Evolutionary conservation across 1,140 invertebrate genomes (phyloP).

Genomic region (Magallana gigas): DNA sequence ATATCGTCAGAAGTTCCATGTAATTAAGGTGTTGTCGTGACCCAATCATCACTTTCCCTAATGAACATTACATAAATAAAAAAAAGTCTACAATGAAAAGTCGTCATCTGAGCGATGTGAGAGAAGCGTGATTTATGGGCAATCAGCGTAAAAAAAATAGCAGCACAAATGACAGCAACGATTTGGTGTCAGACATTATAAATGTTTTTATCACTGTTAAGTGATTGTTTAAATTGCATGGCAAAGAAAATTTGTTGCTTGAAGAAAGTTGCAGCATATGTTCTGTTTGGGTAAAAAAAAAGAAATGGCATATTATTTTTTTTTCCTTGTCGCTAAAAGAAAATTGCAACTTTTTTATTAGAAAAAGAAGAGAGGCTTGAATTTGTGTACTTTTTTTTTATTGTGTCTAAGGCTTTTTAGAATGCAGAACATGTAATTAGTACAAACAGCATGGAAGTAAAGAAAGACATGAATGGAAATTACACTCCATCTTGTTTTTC

Average conservation of each 20-base stretch:
- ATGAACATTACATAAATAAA: conserved; percentile 16
- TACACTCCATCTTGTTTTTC: neutral
- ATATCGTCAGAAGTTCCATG: neutral
- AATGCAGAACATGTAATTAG: neutral
- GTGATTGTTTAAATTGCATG: neutral
- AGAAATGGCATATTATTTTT: neutral
- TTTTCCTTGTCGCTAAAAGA: neutral
- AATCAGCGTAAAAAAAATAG: neutral
- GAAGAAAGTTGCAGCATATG: neutral
- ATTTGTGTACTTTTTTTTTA: neutral
- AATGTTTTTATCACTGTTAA: conserved; percentile 10
- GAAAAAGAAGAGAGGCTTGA: too few relatives aligned
- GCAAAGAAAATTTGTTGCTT: neutral
- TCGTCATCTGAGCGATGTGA: neutral
- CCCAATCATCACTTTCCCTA: neutral
- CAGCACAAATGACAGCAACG: neutral
- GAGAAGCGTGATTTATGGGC: conserved; percentile 13
- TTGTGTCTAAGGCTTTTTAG: neutral
- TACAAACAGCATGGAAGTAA: neutral
- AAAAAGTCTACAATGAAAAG: neutral
- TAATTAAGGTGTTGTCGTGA: neutral
- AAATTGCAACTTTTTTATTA: too few relatives aligned
- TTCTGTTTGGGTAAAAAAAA: neutral
- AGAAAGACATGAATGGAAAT: neutral
- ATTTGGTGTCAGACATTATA: neutral